Evolutionary conservation across 2,113 vertebrate genomes (phyloP), one percentile per base, ranked within the genome.

Genomic region (Halichoeres trimaculatus): DNA sequence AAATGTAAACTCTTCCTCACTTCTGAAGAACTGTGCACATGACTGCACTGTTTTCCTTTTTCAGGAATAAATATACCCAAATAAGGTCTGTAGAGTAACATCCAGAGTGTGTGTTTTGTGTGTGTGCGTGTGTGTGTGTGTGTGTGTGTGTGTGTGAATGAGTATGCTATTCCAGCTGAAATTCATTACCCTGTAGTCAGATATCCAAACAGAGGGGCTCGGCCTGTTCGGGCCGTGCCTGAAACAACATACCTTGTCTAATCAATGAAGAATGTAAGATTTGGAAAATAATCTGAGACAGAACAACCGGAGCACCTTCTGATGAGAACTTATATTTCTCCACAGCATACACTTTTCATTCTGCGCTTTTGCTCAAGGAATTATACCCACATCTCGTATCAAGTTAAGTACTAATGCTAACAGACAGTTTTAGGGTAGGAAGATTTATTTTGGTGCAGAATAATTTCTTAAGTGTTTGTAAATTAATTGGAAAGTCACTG

Each of bases 51-150:
- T 85, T 82, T 68, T 78, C 53, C 78, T 70, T 84, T 74, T 83
- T 79, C 81, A 80, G 55, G 58, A 86, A 70, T 81, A 89, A 87
- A 88, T 83, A 89, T 81, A 73, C 64, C 92, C 92, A 91, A 91
- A 93, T 91, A 91, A 89, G 92, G 91, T 58, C 26, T 1, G 40
- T 30, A 48, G 74, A 1, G 66, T 45, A 41, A 62, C 51, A 61
- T n/a, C 60, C 85, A 74, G 35, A 0, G 13, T 57, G 45, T 50
- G 69, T 48, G 40, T n/a, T n/a, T n/a, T 64, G 73, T 26, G 59
- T 71, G 63, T 75, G 30, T 64, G 70, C 36, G 41, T 30, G 76
- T 20, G 68, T 57, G 73, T 38, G 69, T 54, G 69, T 64, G 38
- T 61, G 76, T 41, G 65, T 70, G 22, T 70, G 76, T 70, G 64